Conservation (phyloP, 1,140 invertebrate species). For the Ericerus pela region DNA sequence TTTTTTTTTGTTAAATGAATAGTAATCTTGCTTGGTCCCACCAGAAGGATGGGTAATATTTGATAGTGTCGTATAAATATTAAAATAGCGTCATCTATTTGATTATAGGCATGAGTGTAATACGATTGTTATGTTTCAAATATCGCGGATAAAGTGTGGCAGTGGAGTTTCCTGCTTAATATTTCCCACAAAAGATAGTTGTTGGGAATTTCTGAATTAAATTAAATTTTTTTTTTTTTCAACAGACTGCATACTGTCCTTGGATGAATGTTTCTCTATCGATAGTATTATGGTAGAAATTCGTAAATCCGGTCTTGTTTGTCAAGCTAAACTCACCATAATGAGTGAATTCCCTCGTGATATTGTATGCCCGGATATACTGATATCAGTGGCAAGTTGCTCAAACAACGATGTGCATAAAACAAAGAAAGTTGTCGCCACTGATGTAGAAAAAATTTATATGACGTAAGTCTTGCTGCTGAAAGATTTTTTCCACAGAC, state of each 20-base stretch:
- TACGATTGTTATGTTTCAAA: too few relatives aligned
- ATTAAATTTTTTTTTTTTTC: too few relatives aligned
- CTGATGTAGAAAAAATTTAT: neutral
- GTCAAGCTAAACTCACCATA: neutral
- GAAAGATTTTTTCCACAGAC: neutral
- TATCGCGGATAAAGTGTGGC: too few relatives aligned
- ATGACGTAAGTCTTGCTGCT: neutral
- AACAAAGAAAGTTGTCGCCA: neutral
- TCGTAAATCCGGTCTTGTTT: neutral
- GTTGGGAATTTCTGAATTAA: too few relatives aligned
- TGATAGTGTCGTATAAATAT: too few relatives aligned
- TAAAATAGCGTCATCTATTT: too few relatives aligned
- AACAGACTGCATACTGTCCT: neutral
- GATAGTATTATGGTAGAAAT: neutral
- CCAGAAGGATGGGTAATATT: too few relatives aligned
- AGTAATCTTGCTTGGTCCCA: too few relatives aligned
- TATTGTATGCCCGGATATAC: neutral
- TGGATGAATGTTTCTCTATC: neutral
- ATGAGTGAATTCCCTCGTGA: neutral
- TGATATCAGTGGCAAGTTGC: neutral
- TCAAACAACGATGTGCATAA: neutral
- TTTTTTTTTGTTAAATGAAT: too few relatives aligned
- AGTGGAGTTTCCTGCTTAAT: too few relatives aligned
- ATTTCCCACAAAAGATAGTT: too few relatives aligned
- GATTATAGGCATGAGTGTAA: too few relatives aligned